Percentiles rank a stretch among this genome's conserved stretches.
These are phyloP conservation scores for Melanotaenia boesemani DNA, from an alignment of 2,797 vertebrate species.

Conservation along the genomic window DNA sequence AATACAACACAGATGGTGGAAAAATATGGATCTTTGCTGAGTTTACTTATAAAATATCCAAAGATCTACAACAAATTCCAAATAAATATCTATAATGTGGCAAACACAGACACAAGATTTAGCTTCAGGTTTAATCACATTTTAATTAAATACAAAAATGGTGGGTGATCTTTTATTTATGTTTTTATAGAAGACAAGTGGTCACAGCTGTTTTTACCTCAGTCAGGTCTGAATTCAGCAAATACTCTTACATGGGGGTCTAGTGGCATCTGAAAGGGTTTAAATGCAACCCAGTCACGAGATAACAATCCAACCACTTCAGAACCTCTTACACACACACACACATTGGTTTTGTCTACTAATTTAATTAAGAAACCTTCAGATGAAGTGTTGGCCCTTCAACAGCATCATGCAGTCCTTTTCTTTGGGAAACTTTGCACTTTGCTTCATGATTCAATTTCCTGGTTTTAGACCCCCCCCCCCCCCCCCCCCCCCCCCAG, in stretches of 20 bases:
- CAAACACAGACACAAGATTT: background rate
- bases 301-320: constrained; percentile 37
- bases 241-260: constrained; percentile 4
- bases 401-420: constrained; percentile 34
- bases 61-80: too few relatives aligned
- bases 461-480: constrained; percentile 58
- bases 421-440: constrained; percentile 57
- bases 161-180: too few relatives aligned
- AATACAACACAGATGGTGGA: constrained; percentile 35
- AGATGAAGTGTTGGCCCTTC: constrained; percentile 63
- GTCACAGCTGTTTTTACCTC: constrained; percentile 20
- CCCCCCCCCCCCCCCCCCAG: constrained; percentile 47
- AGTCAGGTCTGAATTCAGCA: constrained; percentile 21
- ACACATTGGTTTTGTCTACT: constrained; percentile 42
- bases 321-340: constrained; percentile 17
- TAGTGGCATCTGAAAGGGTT: constrained; percentile 33
- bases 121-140: background rate
- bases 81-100: background rate
- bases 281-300: constrained; percentile 45
- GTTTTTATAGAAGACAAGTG: too few relatives aligned
- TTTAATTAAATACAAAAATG: background rate
- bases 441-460: constrained; percentile 69
- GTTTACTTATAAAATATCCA: constrained; percentile 10
- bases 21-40: background rate
- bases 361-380: constrained; percentile 70